These are phyloP conservation scores for Siniperca scherzeri DNA, from an alignment of 2,797 vertebrate genomes.

Conservation along the genomic window DNA sequence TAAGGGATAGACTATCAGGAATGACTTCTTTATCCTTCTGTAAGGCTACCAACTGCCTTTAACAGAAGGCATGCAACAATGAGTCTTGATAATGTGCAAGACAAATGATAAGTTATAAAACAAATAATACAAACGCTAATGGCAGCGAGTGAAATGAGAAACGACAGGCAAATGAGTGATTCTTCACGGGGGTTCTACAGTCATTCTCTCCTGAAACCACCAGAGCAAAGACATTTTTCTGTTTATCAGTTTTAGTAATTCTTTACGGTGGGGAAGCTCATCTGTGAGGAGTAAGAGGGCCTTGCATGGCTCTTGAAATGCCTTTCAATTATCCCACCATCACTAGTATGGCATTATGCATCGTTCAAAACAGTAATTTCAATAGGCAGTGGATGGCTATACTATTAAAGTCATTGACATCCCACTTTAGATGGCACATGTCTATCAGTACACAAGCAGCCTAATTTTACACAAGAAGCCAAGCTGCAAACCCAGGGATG, in stretches of 20 bases:
- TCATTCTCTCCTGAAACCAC: conserved; percentile 45
- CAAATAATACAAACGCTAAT: conserved; percentile 43
- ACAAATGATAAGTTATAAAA: conserved; percentile 38
- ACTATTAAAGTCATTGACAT: conserved; percentile 38
- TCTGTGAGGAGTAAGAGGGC: conserved; percentile 56
- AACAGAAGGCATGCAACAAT: conserved; percentile 25
- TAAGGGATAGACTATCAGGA: background rate
- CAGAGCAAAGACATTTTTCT: conserved; percentile 24
- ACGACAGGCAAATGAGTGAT: conserved; percentile 38
- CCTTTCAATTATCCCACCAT: conserved; percentile 62
- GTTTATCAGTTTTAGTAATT: conserved; percentile 60
- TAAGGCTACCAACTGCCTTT: background rate
- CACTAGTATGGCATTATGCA: conserved; percentile 22
- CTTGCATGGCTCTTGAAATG: conserved; percentile 41
- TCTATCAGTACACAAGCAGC: conserved; percentile 8
- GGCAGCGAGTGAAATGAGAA: conserved; percentile 51
- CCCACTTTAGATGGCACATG: conserved; percentile 2
- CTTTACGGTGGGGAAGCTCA: conserved; percentile 58
- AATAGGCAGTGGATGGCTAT: conserved; percentile 24
- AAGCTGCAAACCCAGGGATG: conserved; percentile 17
- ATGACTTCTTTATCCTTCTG: background rate
- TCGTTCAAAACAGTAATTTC: conserved; percentile 30
- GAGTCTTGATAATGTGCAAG: conserved; percentile 22
- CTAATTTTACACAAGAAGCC: background rate
- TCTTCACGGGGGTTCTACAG: conserved; percentile 44